Base-by-base conservation (phyloP, 2,797 vertebrate genomes). In the Falco novaeseelandiae region DNA sequence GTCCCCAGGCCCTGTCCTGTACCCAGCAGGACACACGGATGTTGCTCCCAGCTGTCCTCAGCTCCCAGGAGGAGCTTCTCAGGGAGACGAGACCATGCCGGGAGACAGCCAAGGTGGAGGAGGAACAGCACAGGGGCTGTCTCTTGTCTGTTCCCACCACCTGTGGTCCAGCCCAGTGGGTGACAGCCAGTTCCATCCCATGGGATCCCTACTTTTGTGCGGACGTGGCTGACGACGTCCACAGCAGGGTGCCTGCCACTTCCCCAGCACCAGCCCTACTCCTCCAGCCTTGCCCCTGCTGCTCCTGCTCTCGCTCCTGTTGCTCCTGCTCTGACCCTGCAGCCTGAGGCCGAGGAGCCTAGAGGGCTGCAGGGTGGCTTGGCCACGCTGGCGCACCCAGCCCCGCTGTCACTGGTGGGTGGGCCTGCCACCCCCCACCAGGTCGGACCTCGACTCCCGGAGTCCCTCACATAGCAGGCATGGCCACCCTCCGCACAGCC, bases 401-500 rank as follows among this genome's bases (percentile, higher is more conserved):
- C 62, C 19, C 38, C 9, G 0, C 57, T 49, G 66, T n/a, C 34
- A 52, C 23, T 21, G 3, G 55, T 2, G 10, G 40, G 25, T 12
- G 51, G 36, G n/a, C 26, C n/a, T 79, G 66, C 29, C 76, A 52
- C 55, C 12, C 44, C 42, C 46, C 6, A 15, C 44, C 0, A 0
- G 26, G 36, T 82, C 3, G 1, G 48, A 22, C 8, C 27, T 38
- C 6, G 2, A 2, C 22, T 46, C 55, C 61, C 2, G 2, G 34
- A 55, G 61, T 26, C 6, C 22, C 19, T 44, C 2, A 6, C 27
- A 72, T n/a, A 49, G 52, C 46, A 15, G 57, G 7, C 55, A 36
- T 0, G 1, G 40, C 52, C 8, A 3, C 13, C 13, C 19, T 34
- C 57, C 38, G 40, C 20, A 4, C 0, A 8, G 52, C 54, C 46